Percentiles rank a stretch among this genome's conserved stretches.
These are phyloP conservation scores for Thermophis baileyi DNA, from an alignment of 2,113 vertebrate species.

Conservation along the genomic window DNA sequence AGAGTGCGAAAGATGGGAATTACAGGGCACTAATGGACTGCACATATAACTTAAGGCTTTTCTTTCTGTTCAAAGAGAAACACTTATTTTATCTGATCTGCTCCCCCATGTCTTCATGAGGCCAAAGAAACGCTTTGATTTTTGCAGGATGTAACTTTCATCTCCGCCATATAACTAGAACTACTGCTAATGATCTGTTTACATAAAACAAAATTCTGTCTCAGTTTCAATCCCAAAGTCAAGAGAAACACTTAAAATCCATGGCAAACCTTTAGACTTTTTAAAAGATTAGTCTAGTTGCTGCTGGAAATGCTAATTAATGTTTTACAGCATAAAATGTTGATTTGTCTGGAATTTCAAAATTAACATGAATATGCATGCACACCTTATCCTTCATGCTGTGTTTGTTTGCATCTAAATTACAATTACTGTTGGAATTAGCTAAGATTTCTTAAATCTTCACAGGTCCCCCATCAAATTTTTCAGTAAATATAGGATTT, in stretches of 20 bases:
- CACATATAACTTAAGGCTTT: neutral
- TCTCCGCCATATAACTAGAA: neutral
- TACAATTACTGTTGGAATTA: neutral
- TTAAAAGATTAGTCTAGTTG: neutral
- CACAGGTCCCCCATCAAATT: neutral
- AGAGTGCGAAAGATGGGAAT: neutral
- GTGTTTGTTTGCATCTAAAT: neutral
- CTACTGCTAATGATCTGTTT: neutral
- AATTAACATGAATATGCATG: slow-evolving; percentile 14
- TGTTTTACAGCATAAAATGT: slow-evolving; percentile 4
- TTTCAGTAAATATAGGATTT: neutral
- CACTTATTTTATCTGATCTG: no score
- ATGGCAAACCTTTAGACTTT: neutral
- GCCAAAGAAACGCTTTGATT: neutral
- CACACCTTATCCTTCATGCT: neutral
- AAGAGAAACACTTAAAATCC: neutral
- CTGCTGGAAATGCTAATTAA: neutral
- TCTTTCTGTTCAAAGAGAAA: neutral
- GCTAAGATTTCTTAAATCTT: neutral
- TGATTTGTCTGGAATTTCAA: slow-evolving; percentile 10
- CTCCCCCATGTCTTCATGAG: neutral
- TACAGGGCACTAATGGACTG: neutral
- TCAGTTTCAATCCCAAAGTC: neutral
- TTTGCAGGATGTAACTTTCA: neutral
- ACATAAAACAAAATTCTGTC: neutral